Evolutionary conservation across 2,113 vertebrate species (phyloP).

Genomic region (Calidris pugnax): DNA sequence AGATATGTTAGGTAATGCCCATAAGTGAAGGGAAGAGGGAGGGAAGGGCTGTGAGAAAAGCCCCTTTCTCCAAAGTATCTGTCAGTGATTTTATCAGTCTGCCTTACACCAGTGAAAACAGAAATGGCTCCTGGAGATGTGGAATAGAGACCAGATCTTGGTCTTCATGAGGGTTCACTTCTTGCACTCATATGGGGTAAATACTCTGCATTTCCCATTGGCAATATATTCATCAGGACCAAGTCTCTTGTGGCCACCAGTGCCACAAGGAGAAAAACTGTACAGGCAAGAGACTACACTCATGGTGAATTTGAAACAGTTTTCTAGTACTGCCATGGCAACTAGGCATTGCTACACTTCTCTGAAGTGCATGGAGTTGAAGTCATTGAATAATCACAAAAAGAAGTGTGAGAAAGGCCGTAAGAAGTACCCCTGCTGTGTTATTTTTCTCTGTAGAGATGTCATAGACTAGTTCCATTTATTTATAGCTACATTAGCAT

Average conservation of each 20-base stretch:
- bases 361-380: background rate
- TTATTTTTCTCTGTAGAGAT: background rate
- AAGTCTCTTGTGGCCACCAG: rapidly evolving
- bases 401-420: background rate
- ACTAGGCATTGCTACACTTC: background rate
- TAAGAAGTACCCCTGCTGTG: background rate
- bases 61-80: background rate
- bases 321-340: background rate
- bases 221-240: background rate
- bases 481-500: background rate
- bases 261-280: background rate
- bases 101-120: background rate
- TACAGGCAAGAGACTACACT: background rate
- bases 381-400: background rate
- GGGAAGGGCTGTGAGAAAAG: background rate
- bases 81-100: background rate
- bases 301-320: background rate
- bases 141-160: background rate
- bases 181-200: rapidly evolving
- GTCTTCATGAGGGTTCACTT: rapidly evolving
- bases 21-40: background rate
- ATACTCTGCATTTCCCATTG: background rate
- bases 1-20: background rate
- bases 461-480: background rate
- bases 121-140: background rate